Conservation (phyloP, 2,797 vertebrate species). For the Melanotaenia nigrans region DNA sequence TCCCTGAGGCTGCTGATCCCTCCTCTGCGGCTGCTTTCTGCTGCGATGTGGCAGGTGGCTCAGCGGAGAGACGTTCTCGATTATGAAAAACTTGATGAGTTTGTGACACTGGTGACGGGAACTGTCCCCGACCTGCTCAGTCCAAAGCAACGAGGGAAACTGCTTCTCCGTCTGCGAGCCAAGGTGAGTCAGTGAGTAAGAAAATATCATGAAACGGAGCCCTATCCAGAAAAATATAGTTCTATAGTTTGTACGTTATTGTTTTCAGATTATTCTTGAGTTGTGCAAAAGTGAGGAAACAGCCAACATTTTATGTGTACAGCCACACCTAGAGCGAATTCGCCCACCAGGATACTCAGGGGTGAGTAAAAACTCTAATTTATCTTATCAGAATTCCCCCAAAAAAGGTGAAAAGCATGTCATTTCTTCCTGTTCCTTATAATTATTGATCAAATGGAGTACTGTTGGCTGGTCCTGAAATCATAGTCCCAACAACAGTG, state of each 20-base stretch:
- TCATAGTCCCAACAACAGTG: neutral
- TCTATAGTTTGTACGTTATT: too few relatives aligned
- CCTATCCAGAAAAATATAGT: neutral
- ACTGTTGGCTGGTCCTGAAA: neutral
- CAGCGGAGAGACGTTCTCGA: slow-evolving; percentile 71
- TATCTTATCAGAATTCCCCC: neutral
- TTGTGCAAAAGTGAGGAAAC: slow-evolving; percentile 64
- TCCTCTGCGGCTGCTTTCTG: slow-evolving; percentile 79
- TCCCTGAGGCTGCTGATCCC: slow-evolving; percentile 71
- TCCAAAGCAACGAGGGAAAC: slow-evolving; percentile 80
- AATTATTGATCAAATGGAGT: neutral
- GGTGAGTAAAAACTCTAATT: slow-evolving; percentile 38
- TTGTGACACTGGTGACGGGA: slow-evolving; percentile 78
- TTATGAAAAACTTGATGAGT: slow-evolving; percentile 81
- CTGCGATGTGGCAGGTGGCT: slow-evolving; percentile 84
- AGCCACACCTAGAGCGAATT: slow-evolving; percentile 66
- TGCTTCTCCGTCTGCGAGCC: slow-evolving; percentile 83
- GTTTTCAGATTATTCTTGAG: slow-evolving; percentile 67
- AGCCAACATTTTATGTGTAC: slow-evolving; percentile 39
- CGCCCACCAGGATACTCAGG: slow-evolving; percentile 59
- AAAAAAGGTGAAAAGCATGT: neutral
- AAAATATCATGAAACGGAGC: neutral
- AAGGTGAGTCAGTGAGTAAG: slow-evolving; percentile 70
- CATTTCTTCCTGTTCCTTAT: neutral
- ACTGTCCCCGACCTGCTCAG: slow-evolving; percentile 81